Percentiles rank a stretch among this genome's conserved stretches.
Conservation (phyloP, 2,797 vertebrate genomes). For the Todus mexicanus region DNA sequence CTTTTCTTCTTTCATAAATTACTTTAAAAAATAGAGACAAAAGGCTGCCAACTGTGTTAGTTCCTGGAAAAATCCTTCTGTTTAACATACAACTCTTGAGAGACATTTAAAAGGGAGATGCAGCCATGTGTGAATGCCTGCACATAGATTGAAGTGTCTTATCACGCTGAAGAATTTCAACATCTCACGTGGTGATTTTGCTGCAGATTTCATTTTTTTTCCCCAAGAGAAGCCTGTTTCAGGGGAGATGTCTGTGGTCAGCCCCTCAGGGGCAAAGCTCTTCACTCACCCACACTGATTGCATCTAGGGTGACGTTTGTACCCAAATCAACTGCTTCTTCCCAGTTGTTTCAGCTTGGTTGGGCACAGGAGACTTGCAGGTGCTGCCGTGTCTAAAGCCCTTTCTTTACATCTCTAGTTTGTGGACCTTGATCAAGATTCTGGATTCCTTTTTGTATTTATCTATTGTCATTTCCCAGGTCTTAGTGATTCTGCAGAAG, state of each 20-base stretch:
- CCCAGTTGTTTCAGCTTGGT: neutral
- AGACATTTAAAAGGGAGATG: constrained; percentile 23
- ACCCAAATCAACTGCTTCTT: neutral
- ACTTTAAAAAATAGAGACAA: constrained; percentile 52
- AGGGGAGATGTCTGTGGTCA: neutral
- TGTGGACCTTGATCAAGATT: neutral
- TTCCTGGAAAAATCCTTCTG: constrained; percentile 46
- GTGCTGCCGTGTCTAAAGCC: fast-evolving
- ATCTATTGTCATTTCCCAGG: neutral
- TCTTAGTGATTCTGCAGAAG: neutral
- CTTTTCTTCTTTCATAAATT: constrained; percentile 50
- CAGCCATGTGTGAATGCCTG: constrained; percentile 31
- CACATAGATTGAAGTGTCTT: neutral
- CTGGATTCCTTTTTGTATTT: neutral
- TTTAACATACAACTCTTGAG: constrained; percentile 30
- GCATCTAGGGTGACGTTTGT: neutral
- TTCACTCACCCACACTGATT: neutral
- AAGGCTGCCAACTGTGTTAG: constrained; percentile 47
- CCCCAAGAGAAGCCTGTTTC: neutral
- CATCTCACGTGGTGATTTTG: neutral
- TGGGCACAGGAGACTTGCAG: neutral
- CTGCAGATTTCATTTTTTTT: neutral
- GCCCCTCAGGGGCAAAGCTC: neutral
- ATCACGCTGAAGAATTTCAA: neutral
- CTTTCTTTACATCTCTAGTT: neutral